Percentiles rank a stretch among this genome's conserved stretches.
These are phyloP conservation scores for Plotosus lineatus DNA, from an alignment of 2,113 vertebrate genomes.

Conservation along the genomic window DNA sequence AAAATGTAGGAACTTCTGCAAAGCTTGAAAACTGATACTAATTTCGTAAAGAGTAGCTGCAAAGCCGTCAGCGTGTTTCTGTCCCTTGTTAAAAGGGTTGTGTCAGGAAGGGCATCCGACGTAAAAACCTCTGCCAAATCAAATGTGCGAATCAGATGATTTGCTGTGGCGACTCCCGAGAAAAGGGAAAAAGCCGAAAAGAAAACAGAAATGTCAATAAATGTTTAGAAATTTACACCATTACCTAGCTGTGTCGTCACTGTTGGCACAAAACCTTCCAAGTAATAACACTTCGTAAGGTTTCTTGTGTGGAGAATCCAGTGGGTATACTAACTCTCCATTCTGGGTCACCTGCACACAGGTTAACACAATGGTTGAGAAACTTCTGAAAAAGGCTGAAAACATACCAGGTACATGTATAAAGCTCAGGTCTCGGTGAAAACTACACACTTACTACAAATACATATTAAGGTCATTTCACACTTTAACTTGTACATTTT, in stretches of 20 bases:
- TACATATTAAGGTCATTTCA: not conserved
- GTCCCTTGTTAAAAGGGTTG: no score
- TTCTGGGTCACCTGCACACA: constrained; percentile 81
- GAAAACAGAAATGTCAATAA: not conserved
- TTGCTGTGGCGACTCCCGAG: no score
- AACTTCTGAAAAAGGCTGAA: not conserved
- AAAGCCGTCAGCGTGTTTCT: no score
- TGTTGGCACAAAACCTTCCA: constrained; percentile 70
- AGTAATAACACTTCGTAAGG: constrained; percentile 90
- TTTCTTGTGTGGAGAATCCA: constrained; percentile 94
- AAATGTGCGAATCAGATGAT: no score
- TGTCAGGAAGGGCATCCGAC: no score
- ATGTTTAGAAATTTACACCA: not conserved
- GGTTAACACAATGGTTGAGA: not conserved
- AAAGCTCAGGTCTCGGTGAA: not conserved
- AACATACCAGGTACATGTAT: not conserved
- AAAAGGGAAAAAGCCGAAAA: no score
- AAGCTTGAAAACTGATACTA: not conserved
- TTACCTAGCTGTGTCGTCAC: constrained; percentile 53
- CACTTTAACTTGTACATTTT: not conserved
- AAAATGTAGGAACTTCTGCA: not conserved
- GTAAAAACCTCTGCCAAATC: no score
- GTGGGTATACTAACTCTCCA: constrained; percentile 89
- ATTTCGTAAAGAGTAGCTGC: no score
- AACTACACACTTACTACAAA: not conserved